These are phyloP conservation scores for Lepeophtheirus nordmannii DNA, from an alignment of 2,888 invertebrate species.

Conservation along the genomic window DNA sequence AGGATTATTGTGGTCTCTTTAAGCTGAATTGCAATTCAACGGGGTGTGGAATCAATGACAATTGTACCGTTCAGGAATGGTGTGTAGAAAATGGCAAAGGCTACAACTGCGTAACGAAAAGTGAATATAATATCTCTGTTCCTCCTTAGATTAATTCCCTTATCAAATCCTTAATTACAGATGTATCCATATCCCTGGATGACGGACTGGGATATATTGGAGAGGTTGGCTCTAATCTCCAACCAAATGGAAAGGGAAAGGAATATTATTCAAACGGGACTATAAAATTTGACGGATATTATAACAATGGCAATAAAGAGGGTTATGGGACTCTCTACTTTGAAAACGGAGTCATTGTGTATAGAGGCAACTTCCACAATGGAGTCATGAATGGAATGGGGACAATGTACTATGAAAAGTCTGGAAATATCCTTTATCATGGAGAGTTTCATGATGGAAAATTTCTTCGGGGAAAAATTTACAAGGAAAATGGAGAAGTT, in stretches of 20 bases:
- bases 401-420: neutral
- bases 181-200: neutral
- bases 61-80: neutral
- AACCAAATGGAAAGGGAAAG: neutral
- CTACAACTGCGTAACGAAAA: neutral
- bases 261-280: slow-evolving; percentile 2
- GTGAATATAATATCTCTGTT: neutral
- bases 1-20: neutral
- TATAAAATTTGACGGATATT: neutral
- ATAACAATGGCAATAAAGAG: neutral
- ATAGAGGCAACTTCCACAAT: neutral
- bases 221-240: neutral
- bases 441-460: neutral
- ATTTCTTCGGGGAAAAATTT: slow-evolving; percentile 11
- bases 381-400: slow-evolving; percentile 14
- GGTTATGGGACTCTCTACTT: slow-evolving; percentile 8
- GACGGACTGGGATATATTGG: neutral
- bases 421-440: neutral
- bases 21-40: neutral
- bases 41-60: slow-evolving; percentile 7
- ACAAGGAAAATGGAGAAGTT: slow-evolving; percentile 8
- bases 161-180: neutral
- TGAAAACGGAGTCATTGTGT: neutral
- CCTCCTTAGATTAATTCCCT: too few species aligned
- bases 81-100: neutral